Conservation (phyloP, 1,140 invertebrate species). For the fruit fly (Drosophila melanogaster) region DNA sequence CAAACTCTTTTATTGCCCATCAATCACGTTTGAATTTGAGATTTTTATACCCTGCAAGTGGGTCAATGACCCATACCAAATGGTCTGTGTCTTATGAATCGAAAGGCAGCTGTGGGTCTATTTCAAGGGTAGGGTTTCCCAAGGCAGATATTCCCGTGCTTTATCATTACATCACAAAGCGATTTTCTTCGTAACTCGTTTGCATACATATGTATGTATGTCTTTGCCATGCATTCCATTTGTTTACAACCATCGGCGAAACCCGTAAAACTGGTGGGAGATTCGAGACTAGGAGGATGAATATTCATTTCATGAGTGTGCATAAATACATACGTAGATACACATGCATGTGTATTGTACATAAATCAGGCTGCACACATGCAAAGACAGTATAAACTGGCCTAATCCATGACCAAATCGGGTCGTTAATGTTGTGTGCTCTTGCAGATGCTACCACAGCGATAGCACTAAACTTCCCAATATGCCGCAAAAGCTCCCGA, state of each 20-base stretch:
- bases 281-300: conserved; percentile 25
- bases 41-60: conserved; percentile 20
- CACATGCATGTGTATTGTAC: conserved; percentile 5
- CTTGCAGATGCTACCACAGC: conserved; percentile 81
- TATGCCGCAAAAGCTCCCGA: conserved; percentile 65
- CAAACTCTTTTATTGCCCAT: conserved; percentile 37
- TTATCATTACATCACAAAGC: conserved; percentile 37
- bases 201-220: too few species aligned
- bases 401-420: conserved; percentile 42
- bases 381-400: conserved; percentile 24
- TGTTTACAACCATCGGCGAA: conserved; percentile 19
- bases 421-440: conserved; percentile 61
- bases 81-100: conserved; percentile 2
- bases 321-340: conserved; percentile 31
- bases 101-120: conserved; percentile 20
- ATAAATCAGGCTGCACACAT: conserved; percentile 24
- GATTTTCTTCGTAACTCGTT: conserved; percentile 27
- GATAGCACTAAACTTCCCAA: conserved; percentile 57
- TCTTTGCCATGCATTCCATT: conserved; percentile 26
- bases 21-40: conserved; percentile 21
- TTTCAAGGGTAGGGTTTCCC: conserved; percentile 39
- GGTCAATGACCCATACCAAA: conserved; percentile 43
- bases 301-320: conserved; percentile 38
- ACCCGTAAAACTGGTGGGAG: conserved; percentile 34
- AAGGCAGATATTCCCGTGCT: conserved; percentile 20